A percentile compares a stretch with the other conserved stretches of the same genome.
Conservation (phyloP, 2,797 vertebrate species). For the Chloroceryle amazona region DNA sequence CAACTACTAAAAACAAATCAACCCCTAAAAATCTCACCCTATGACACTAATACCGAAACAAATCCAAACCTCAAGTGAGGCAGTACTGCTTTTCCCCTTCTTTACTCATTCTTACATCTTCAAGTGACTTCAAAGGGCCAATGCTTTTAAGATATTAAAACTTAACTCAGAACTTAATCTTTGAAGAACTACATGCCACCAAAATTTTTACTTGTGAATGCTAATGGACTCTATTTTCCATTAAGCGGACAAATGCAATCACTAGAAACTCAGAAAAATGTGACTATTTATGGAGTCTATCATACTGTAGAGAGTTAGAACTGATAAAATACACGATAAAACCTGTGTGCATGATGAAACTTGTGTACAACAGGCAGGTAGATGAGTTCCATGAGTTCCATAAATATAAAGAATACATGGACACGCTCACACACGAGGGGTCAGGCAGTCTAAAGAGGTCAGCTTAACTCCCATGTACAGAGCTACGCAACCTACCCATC, state of each 20-base stretch:
- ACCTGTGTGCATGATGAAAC: background rate
- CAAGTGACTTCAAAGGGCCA: background rate
- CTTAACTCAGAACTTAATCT: background rate
- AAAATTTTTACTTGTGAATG: background rate
- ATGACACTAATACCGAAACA: background rate
- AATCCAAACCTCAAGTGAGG: background rate
- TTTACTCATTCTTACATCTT: background rate
- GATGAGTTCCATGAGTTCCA: background rate
- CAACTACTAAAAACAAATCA: background rate
- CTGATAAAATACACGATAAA: background rate
- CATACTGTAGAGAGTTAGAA: background rate
- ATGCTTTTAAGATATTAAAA: background rate
- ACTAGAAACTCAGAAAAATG: background rate
- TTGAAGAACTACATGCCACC: background rate
- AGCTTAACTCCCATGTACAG: fast-evolving
- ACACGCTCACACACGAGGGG: fast-evolving
- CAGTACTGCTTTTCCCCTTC: background rate
- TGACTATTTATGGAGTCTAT: background rate
- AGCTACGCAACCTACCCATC: background rate
- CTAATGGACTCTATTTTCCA: background rate
- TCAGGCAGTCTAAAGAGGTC: fast-evolving
- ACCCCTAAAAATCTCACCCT: background rate
- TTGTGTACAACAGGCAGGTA: fast-evolving
- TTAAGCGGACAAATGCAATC: background rate
- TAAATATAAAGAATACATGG: background rate